A percentile compares a stretch with the other conserved stretches of the same genome.
These are phyloP conservation scores for Drosophila simulans DNA, from an alignment of 1,140 invertebrate species.

Conservation along the genomic window DNA sequence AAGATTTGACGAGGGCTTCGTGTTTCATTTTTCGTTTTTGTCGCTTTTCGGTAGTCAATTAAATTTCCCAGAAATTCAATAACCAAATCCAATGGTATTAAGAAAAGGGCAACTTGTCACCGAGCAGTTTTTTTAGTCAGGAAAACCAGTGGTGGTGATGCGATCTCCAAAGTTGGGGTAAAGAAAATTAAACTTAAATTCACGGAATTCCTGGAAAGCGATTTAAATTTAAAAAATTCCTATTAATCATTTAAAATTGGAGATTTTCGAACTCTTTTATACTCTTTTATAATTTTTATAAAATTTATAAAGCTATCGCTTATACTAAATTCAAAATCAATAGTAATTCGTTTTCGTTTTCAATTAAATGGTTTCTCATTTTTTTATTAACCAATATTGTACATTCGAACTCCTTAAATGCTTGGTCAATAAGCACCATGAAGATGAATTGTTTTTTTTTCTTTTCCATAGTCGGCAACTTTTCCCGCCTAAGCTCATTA, in stretches of 20 bases:
- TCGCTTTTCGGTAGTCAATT: conserved; percentile 67
- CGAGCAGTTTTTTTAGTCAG: background rate
- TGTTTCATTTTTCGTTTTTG: conserved; percentile 26
- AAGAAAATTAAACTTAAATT: background rate
- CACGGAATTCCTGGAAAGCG: background rate
- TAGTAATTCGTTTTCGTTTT: no score
- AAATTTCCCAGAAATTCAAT: conserved; percentile 61
- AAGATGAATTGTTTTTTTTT: background rate
- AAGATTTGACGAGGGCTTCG: conserved; percentile 59
- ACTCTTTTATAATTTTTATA: no score
- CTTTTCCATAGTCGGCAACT: background rate
- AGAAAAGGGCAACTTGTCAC: conserved; percentile 28
- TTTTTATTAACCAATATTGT: no score
- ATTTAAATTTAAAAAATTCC: background rate
- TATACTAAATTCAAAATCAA: no score
- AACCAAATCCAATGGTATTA: conserved; percentile 17
- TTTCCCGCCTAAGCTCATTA: conserved; percentile 10
- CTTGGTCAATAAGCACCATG: background rate
- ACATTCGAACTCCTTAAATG: background rate
- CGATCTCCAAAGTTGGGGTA: no score
- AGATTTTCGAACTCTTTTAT: no score
- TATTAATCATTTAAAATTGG: no score
- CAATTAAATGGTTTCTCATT: no score
- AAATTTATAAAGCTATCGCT: no score
- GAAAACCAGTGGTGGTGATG: background rate